Conservation (phyloP, 2,888 invertebrate genomes). For the Ophion obscuratus region DNA sequence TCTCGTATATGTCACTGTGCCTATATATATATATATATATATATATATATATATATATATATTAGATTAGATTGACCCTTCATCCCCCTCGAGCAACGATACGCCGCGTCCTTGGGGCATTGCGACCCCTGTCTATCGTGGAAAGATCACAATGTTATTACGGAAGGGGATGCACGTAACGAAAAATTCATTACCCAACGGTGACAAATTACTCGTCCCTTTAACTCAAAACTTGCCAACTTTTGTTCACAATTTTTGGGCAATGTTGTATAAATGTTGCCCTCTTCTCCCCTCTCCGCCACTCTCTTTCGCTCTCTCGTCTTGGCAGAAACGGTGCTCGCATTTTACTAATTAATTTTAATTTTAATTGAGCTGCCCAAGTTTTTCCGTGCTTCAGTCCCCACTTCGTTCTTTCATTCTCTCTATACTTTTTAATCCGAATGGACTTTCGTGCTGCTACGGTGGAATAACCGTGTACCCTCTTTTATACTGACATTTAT, state of each 20-base stretch:
- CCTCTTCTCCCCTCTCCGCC: not conserved
- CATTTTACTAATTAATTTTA: not conserved
- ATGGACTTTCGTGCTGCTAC: not conserved
- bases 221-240: slow-evolving; percentile 30
- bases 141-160: slow-evolving; percentile 43
- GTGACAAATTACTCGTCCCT: slow-evolving; percentile 28
- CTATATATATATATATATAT: not conserved
- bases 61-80: slow-evolving; percentile 11
- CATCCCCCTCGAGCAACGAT: slow-evolving; percentile 37
- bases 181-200: slow-evolving; percentile 38
- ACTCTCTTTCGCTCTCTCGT: not conserved
- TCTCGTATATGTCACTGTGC: slow-evolving; percentile 67
- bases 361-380: not conserved
- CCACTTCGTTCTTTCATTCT: not conserved
- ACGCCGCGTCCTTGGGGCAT: slow-evolving; percentile 49
- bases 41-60: not conserved
- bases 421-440: not conserved
- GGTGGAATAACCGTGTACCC: not conserved
- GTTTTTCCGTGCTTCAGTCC: not conserved
- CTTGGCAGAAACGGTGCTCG: not conserved
- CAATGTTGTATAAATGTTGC: not conserved
- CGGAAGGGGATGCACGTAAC: slow-evolving; percentile 35
- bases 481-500: not conserved
- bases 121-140: slow-evolving; percentile 47
- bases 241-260: not conserved